A percentile compares a stretch with the other conserved stretches of the same genome.
Conservation (phyloP, 1,140 invertebrate genomes). For the Leptinotarsa lineolata region DNA sequence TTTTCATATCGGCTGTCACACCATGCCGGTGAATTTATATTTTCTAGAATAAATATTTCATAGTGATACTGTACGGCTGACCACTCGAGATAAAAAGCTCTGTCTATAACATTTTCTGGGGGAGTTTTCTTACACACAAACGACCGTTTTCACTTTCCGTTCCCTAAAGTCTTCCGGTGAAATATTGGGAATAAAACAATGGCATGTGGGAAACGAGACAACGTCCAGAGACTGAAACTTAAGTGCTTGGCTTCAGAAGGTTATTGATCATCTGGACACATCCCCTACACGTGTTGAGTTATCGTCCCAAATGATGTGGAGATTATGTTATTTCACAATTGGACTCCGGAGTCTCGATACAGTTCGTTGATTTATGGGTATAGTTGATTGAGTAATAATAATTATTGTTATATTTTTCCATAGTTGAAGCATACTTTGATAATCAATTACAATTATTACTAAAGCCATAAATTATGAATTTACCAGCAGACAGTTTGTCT, state of each 20-base stretch:
- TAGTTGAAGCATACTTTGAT: no score
- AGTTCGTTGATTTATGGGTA: no score
- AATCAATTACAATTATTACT: no score
- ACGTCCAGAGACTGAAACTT: slow-evolving; percentile 22
- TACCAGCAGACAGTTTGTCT: no score
- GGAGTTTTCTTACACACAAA: slow-evolving; percentile 30
- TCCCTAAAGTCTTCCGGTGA: slow-evolving; percentile 23
- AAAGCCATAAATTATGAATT: no score
- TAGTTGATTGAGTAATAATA: no score
- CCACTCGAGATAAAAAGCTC: slow-evolving; percentile 30
- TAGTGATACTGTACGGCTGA: slow-evolving; percentile 26
- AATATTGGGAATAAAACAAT: slow-evolving; percentile 28
- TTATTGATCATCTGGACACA: slow-evolving; percentile 22
- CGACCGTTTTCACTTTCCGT: slow-evolving; percentile 30
- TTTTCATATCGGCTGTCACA: background rate
- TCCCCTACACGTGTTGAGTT: slow-evolving; percentile 5
- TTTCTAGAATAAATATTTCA: slow-evolving; percentile 29
- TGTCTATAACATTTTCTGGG: slow-evolving; percentile 27
- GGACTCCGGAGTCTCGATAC: no score
- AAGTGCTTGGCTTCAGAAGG: slow-evolving; percentile 22
- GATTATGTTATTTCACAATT: background rate
- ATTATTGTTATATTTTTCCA: no score
- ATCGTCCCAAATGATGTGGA: background rate
- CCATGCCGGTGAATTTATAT: slow-evolving; percentile 13
- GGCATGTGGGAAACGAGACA: slow-evolving; percentile 24